phyloP scores from a whole-genome alignment of 2,888 invertebrate species.

The Pomacea canaliculata region DNA sequence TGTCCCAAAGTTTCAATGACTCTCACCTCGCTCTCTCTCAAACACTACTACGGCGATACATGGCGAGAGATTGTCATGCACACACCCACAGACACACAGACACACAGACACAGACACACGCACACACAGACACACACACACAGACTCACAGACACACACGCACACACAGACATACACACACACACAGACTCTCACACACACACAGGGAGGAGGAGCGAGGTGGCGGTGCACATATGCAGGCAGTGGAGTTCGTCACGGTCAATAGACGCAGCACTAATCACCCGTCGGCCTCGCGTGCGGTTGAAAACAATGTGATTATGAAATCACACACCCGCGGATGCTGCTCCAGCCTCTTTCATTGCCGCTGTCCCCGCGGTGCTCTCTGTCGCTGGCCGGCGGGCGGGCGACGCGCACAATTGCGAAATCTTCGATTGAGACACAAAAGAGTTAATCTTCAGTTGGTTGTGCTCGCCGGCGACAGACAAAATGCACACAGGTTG shows the following conservation, averaged over 20 bases:
- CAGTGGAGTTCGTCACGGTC: background rate
- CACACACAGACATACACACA: background rate
- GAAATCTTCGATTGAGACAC: background rate
- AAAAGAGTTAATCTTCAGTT: constrained; percentile 10
- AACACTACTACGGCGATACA: background rate
- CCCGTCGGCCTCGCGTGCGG: background rate
- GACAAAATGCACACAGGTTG: background rate
- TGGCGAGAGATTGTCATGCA: no score
- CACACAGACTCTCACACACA: background rate
- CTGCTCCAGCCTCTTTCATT: no score
- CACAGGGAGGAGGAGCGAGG: background rate
- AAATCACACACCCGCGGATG: background rate
- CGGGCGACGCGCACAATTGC: no score
- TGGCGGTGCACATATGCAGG: background rate
- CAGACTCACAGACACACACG: background rate
- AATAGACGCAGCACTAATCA: background rate
- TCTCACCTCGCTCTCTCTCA: no score
- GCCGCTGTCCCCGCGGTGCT: no score
- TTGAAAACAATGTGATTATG: background rate
- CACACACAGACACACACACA: background rate
- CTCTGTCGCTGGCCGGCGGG: no score
- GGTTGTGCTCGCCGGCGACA: background rate
- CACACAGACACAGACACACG: background rate
- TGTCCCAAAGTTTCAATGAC: no score
- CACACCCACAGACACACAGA: background rate